These are phyloP conservation scores for Bemisia tabaci DNA, from an alignment of 1,140 invertebrate species.

Conservation along the genomic window DNA sequence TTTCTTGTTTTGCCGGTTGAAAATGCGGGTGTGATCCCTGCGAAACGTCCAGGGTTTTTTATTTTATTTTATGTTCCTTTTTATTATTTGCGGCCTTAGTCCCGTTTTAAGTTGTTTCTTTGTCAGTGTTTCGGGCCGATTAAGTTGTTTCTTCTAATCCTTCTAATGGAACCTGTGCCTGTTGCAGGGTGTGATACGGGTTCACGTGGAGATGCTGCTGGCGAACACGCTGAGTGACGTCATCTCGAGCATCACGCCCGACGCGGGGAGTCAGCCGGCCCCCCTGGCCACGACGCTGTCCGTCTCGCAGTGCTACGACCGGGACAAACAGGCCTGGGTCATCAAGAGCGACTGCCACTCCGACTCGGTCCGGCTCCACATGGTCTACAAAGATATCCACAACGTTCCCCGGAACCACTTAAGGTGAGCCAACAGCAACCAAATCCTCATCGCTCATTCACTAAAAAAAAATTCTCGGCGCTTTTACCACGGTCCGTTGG, in stretches of 20 bases:
- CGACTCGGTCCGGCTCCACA: conserved; percentile 57
- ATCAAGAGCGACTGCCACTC: conserved; percentile 66
- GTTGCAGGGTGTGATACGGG: conserved; percentile 37
- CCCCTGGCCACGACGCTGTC: conserved; percentile 29
- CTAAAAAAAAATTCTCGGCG: too few species aligned
- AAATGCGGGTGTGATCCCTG: too few species aligned
- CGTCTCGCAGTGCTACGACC: conserved; percentile 59
- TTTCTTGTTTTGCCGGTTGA: too few species aligned
- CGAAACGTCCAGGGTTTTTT: too few species aligned
- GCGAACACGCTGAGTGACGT: conserved; percentile 61
- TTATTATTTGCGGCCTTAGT: too few species aligned
- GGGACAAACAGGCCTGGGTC: conserved; percentile 72
- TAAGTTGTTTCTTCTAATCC: too few species aligned
- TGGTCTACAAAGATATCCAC: conserved; percentile 73
- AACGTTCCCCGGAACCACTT: conserved; percentile 72
- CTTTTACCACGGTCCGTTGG: too few species aligned
- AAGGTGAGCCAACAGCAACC: conserved; percentile 30
- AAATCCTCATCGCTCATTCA: neutral
- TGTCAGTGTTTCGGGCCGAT: too few species aligned
- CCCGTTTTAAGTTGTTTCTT: too few species aligned
- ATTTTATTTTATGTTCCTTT: too few species aligned
- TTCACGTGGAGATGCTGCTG: conserved; percentile 60
- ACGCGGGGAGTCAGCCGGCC: conserved; percentile 1
- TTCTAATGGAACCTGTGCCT: too few species aligned
- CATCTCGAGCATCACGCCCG: conserved; percentile 23